Conservation (phyloP, 2,113 vertebrate genomes). For the Ceyx margarethae region DNA sequence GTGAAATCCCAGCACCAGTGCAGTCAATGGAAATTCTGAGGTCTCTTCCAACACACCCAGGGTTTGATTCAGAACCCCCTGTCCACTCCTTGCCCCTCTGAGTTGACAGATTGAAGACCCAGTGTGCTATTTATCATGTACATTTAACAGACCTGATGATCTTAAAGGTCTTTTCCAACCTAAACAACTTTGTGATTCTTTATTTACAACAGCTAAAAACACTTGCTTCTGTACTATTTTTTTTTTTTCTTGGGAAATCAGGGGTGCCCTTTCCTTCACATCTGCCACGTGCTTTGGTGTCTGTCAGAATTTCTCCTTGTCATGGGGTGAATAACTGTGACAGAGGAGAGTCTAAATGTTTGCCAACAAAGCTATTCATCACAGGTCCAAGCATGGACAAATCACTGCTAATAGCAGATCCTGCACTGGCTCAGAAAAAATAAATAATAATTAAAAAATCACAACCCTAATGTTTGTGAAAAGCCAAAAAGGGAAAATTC, state of each 20-base stretch:
- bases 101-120: background rate
- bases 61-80: background rate
- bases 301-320: background rate
- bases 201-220: background rate
- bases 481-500: conserved; percentile 6
- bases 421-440: background rate
- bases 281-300: background rate
- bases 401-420: background rate
- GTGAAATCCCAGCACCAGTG: background rate
- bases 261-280: background rate
- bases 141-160: background rate
- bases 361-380: background rate
- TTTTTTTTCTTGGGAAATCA: background rate
- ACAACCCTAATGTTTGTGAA: background rate
- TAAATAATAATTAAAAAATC: background rate
- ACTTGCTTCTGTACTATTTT: background rate
- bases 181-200: background rate
- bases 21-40: background rate
- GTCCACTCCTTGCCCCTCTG: background rate
- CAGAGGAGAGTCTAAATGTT: background rate
- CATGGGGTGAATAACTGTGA: background rate
- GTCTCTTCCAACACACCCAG: background rate
- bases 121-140: background rate
- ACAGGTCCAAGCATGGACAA: background rate
- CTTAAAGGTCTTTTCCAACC: background rate